A percentile compares a stretch with the other conserved stretches of the same genome.
Conservation (phyloP, 1,140 invertebrate species). For the Apis florea region DNA sequence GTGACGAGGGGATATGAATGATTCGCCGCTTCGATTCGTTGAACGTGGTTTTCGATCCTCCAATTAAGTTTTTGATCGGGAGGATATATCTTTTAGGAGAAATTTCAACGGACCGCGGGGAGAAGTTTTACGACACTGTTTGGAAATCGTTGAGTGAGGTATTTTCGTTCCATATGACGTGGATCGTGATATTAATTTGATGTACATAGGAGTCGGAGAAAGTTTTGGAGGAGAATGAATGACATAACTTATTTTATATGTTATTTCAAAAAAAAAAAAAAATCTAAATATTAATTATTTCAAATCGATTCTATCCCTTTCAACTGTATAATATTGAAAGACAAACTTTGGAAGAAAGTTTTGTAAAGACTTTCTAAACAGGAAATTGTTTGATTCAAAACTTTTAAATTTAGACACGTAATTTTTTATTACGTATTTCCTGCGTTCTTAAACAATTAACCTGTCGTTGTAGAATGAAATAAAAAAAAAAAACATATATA, state of each 20-base stretch:
- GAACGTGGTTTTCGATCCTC: not conserved
- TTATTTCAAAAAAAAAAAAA: too few relatives aligned
- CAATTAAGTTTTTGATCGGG: not conserved
- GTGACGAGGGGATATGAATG: not conserved
- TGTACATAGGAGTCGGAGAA: not conserved
- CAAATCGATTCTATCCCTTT: too few relatives aligned
- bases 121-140: not conserved
- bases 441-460: too few relatives aligned
- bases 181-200: not conserved
- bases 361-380: too few relatives aligned
- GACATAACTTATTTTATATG: not conserved
- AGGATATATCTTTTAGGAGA: not conserved
- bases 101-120: not conserved
- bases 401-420: too few relatives aligned
- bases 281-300: too few relatives aligned
- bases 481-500: too few relatives aligned
- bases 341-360: too few relatives aligned
- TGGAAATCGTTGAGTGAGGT: not conserved
- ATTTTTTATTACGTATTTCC: too few relatives aligned
- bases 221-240: not conserved
- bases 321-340: too few relatives aligned
- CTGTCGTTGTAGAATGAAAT: too few relatives aligned
- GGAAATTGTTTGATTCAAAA: too few relatives aligned
- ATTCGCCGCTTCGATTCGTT: not conserved
- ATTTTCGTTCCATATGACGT: not conserved